Percentiles rank a stretch among this genome's conserved stretches.
Evolutionary conservation across 2,888 invertebrate species (phyloP).

Genomic region (Sinotaia quadrata): DNA sequence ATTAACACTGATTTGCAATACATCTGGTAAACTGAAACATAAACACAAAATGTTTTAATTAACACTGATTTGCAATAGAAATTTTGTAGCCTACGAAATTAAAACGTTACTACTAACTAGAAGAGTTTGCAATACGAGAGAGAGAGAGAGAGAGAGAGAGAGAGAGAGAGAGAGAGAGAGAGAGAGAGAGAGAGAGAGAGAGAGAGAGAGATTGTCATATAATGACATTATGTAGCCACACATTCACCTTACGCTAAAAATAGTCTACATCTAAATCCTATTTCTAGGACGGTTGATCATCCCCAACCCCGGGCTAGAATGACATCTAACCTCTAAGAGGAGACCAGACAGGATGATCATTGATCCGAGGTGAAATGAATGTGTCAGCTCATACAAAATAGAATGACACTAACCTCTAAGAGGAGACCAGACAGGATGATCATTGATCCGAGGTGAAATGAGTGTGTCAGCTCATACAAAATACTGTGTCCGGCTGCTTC

Average conservation of each 20-base stretch:
- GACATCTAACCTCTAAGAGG: slow-evolving; percentile 51
- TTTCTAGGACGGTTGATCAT: neutral
- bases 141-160: neutral
- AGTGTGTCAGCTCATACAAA: slow-evolving; percentile 57
- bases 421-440: slow-evolving; percentile 58
- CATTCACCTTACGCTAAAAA: too few species aligned
- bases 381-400: slow-evolving; percentile 50
- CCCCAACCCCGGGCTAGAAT: neutral
- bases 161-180: neutral
- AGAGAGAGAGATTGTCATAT: too few species aligned
- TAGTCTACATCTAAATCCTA: too few species aligned
- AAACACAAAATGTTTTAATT: too few species aligned
- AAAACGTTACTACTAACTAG: too few species aligned
- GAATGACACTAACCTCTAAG: slow-evolving; percentile 48
- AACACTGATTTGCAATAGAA: too few species aligned
- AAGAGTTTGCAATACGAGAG: too few species aligned
- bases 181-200: neutral
- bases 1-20: too few species aligned
- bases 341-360: slow-evolving; percentile 59
- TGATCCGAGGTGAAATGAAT: slow-evolving; percentile 60
- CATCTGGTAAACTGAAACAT: too few species aligned
- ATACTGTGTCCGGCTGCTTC: slow-evolving; percentile 44
- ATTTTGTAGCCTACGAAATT: too few species aligned
- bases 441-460: slow-evolving; percentile 61
- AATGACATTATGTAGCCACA: too few species aligned